These are phyloP conservation scores for Sitta europaea DNA, from an alignment of 2,113 vertebrate species.

Conservation along the genomic window DNA sequence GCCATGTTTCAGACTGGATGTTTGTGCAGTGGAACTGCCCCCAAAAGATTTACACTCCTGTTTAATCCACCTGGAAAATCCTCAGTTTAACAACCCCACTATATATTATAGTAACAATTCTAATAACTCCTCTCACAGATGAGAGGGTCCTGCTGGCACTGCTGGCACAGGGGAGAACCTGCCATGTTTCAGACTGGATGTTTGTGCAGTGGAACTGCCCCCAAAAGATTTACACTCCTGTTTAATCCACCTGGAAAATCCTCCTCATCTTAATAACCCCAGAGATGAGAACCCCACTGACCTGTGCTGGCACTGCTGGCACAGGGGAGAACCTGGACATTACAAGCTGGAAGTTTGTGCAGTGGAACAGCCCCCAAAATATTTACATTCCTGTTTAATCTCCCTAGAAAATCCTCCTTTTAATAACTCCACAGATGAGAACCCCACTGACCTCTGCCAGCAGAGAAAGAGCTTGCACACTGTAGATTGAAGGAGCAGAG, in stretches of 20 bases:
- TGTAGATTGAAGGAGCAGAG: conserved; percentile 91
- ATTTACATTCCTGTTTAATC: background rate
- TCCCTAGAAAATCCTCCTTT: background rate
- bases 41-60: background rate
- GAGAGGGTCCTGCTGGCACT: too few species aligned
- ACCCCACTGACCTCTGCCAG: conserved; percentile 85
- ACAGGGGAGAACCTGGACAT: too few species aligned
- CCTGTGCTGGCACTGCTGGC: too few species aligned
- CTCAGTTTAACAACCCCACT: background rate
- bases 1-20: background rate
- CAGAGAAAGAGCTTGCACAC: conserved; percentile 92
- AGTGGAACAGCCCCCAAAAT: background rate
- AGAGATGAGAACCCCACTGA: background rate
- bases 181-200: accelerated
- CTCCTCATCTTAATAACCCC: background rate
- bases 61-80: background rate
- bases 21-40: accelerated
- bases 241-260: background rate
- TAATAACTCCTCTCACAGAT: too few species aligned
- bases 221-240: background rate
- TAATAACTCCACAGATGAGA: background rate
- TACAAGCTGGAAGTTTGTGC: background rate
- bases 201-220: accelerated
- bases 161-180: too few species aligned
- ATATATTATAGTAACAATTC: too few species aligned